Base-by-base conservation (phyloP, 2,113 vertebrate genomes). In the Callaeas wilsoni region DNA sequence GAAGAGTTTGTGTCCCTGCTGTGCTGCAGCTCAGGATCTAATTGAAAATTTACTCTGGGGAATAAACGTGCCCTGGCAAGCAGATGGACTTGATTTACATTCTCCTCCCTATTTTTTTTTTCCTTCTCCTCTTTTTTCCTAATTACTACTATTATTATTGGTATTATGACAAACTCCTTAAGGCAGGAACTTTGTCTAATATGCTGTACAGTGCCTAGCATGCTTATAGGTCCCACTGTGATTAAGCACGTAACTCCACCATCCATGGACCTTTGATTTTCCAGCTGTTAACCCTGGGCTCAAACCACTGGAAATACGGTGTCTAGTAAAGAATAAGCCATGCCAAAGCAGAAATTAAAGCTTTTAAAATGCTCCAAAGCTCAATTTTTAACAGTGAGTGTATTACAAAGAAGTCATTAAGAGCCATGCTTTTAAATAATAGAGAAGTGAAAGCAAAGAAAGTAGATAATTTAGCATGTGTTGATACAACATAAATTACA, bases 401-500 rank as follows among this genome's bases (percentile, higher is more conserved):
- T 79, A 76, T 80, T 73, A 88, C 44, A 94, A 88, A 81, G 64
- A 81, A 93, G 81, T 76, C 53, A 94, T 81, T 95, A 91, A 83
- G 29, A 88, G 23, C 6, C n/a, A 90, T 0, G 1, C 37, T 90
- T 84, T 93, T 68, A 94, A 94, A 90, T 85, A 89, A 92, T 21
- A 91, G 63, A 86, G 76, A 90, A 91, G 50, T 62, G 78, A 82
- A 88, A 88, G 53, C 64, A 87, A 89, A 76, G 49, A 93, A 80
- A 75, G 80, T 81, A 84, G 62, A 85, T 85, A 5, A 69, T 90
- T 83, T 80, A 86, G 77, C 0, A 1, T 70, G 73, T 87, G 64
- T 94, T 93, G 87, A 87, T 74, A 84, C 52, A 82, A 87, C 39
- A 87, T 87, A 74, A 89, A 89, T 92, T 95, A 91, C 55, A 65